Conservation (phyloP, 2,113 vertebrate genomes). For the Serinus canaria region DNA sequence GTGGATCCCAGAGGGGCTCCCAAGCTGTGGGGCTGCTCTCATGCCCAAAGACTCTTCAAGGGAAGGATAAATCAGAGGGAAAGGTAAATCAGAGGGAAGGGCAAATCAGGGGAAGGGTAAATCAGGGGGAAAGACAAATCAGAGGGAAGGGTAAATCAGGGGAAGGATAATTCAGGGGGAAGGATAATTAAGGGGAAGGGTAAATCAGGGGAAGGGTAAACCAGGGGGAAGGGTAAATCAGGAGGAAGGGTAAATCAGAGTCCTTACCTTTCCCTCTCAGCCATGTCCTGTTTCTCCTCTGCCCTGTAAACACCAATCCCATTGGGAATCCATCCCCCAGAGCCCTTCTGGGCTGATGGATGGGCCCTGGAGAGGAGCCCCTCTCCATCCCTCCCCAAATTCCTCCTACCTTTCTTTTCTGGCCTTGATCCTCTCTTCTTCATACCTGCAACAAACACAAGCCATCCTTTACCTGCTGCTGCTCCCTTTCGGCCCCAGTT, state of each 20-base stretch:
- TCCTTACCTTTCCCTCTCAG: slow-evolving; percentile 50
- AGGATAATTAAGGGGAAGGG: too few species aligned
- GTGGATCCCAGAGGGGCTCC: neutral
- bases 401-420: slow-evolving; percentile 84
- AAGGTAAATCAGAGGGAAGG: neutral
- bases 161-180: too few species aligned
- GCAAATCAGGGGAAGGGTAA: neutral
- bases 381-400: neutral
- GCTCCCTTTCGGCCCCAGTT: accelerated
- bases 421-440: slow-evolving; percentile 92
- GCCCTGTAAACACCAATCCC: slow-evolving; percentile 50
- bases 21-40: neutral
- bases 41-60: accelerated
- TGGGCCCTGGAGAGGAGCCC: neutral
- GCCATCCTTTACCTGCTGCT: accelerated
- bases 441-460: slow-evolving; percentile 77
- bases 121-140: neutral
- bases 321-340: neutral
- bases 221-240: too few species aligned
- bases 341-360: accelerated
- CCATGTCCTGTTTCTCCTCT: slow-evolving; percentile 68
- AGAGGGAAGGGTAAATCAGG: neutral
- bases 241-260: neutral
- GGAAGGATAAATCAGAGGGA: neutral
- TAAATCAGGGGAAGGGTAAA: too few species aligned